Evolutionary conservation across 1,140 invertebrate genomes (phyloP), one percentile per base, ranked within the genome.

Genomic region (Eulimnadia texana): DNA sequence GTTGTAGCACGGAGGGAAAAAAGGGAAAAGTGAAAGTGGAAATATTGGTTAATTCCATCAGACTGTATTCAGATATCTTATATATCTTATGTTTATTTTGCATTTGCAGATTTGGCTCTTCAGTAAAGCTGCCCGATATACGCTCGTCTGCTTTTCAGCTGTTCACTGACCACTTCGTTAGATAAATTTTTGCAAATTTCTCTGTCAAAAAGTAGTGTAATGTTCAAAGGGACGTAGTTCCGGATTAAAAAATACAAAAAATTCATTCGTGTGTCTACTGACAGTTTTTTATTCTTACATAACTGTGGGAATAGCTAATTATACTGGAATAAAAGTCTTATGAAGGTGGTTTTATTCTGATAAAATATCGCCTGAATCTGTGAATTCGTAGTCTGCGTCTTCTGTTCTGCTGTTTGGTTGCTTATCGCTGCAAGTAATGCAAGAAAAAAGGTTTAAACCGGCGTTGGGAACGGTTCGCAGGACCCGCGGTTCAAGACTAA

Each of bases 401-500:
- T 42, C 33, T 9, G 16, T 42, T 16, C 33, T 16, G 6, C 16
- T 42, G 6, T 42, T 16, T 16, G 6, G 33, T 6, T 42, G 6
- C 33, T 42, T 42, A 6, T 42, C 33, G 6, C 16, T 16, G 33
- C 33, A 42, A 16, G 6, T 9, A 6, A 16, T 6, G 33, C 33
- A 42, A 16, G 6, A 42, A 16, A 6, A 42, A 9, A 42, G 33
- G 16, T 42, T 42, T 6, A 42, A 42, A 42, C 16, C 16, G 33
- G 6, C 33, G 55, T 42, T 9, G n/a, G 55, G 55, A 10, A 58
- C 6, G 13, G 16, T 2, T 3, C 6, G 28, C 2, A 20, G 24
- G 42, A 58, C 19, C 13, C 9, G 22, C 55, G 55, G 55, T 63
- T 78, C 77, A 59, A 78, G 71, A 22, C 76, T 76, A 72, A 78